Evolutionary conservation across 2,888 invertebrate genomes (phyloP).

Genomic region (Sphinx pinastri): DNA sequence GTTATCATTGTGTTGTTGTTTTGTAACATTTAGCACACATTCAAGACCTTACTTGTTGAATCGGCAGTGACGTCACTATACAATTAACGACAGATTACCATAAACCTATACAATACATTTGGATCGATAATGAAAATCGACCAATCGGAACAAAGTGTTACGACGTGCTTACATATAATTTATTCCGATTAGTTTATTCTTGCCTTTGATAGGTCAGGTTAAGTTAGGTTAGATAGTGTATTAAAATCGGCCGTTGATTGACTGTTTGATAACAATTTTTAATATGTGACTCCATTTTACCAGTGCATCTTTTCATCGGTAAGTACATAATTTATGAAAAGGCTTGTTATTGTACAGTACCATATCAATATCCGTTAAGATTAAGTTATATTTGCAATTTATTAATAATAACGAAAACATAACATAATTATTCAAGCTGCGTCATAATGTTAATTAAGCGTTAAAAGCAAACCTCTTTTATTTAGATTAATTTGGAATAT

Average conservation of each 20-base stretch:
- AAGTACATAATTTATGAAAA: not conserved
- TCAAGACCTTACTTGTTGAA: not conserved
- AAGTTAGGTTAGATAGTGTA: too few species aligned
- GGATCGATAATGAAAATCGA: too few species aligned
- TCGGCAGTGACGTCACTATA: not conserved
- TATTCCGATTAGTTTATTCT: too few species aligned
- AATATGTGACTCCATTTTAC: not conserved
- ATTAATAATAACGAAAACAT: not conserved
- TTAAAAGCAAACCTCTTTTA: not conserved
- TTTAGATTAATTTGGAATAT: not conserved
- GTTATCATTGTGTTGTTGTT: conserved; percentile 12
- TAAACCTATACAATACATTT: too few species aligned
- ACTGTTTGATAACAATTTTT: not conserved
- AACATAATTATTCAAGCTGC: conserved; percentile 18
- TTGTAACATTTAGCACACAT: conserved; percentile 11
- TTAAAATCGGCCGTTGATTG: too few species aligned
- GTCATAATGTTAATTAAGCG: not conserved
- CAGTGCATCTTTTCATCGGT: not conserved
- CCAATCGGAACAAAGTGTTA: too few species aligned
- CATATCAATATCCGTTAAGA: conserved; percentile 6
- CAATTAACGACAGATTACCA: not conserved
- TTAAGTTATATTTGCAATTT: not conserved
- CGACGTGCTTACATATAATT: too few species aligned
- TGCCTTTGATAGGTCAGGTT: too few species aligned
- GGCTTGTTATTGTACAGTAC: not conserved